Evolutionary conservation across 2,113 vertebrate species (phyloP).

Genomic region (Ciconia stormi): DNA sequence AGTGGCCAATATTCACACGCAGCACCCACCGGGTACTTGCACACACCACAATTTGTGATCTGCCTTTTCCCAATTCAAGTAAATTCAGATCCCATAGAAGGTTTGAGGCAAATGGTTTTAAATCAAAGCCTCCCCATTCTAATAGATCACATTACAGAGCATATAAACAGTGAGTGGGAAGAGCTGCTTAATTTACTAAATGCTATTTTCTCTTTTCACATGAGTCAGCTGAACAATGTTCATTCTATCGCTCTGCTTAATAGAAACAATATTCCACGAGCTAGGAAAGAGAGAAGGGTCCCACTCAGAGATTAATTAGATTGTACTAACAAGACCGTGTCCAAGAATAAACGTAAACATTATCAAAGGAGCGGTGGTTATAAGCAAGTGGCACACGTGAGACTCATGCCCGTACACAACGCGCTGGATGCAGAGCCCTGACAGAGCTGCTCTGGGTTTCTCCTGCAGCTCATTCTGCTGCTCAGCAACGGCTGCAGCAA

Average conservation of each 20-base stretch:
- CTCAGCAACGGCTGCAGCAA: not conserved
- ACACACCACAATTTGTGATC: not conserved
- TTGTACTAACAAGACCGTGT: not conserved
- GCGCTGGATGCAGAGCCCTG: not conserved
- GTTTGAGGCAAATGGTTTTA: not conserved
- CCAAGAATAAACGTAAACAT: not conserved
- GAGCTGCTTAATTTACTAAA: not conserved
- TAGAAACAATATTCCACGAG: not conserved
- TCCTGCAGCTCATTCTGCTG: not conserved
- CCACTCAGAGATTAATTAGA: not conserved
- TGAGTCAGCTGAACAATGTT: not conserved
- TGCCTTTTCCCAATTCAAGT: not conserved
- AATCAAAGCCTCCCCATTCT: not conserved
- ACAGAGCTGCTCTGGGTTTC: not conserved
- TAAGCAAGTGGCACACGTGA: rapidly evolving
- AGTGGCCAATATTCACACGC: rapidly evolving
- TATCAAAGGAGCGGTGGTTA: not conserved
- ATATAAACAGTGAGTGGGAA: not conserved
- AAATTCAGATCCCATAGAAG: rapidly evolving
- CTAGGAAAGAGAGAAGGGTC: not conserved
- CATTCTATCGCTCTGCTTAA: not conserved
- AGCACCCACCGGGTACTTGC: not conserved
- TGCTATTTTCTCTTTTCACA: not conserved
- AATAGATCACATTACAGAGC: not conserved
- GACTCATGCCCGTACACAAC: rapidly evolving